Base-by-base conservation (phyloP, 2,113 vertebrate species). In the Greenwoodochromis staneri region DNA sequence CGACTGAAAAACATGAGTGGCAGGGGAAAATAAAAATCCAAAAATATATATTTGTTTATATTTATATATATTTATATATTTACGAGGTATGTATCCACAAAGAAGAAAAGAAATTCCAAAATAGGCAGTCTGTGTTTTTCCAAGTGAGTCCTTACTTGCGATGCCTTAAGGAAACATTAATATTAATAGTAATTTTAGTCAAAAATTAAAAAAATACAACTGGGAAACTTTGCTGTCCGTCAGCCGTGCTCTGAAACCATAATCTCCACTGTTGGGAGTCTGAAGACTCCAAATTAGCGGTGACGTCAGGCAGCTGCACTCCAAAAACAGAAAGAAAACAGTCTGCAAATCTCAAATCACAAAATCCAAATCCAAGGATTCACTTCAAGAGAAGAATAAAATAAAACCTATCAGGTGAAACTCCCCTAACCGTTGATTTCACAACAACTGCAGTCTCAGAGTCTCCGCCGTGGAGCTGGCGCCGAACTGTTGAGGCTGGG, bases 41-140 rank as follows among this genome's bases (percentile, higher is more conserved):
- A 96, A 97, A 97, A 96, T 95, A 95, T 87, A 97, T 95, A 96
- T 97, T 95, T 96, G 93, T 93, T 94, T 94, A 95, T 95, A 94
- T 96, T 88, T 95, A 93, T 95, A 95, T 95, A 95, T 95, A 92
- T 96, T 85, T 96, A 95, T 96, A 95, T 95, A 96, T 96, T 95
- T 96, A 95, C 93, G 96, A 97, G 96, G 96, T 96, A 97, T 96
- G 94, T 96, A 92, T 96, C 91, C 95, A 96, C 96, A 94, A 92
- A 94, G 86, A 87, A 45, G 21, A 93, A 73, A 88, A 92, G 59
- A 38, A 66, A 89, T 87, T 92, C 93, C 87, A 93, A 96, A 95
- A 93, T 91, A 91, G 93, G 92, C 95, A 92, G 94, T 96, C 89
- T 92, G 76, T 93, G 36, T 81, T 86, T 90, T 81, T 92, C 87